Evolutionary conservation across 2,888 invertebrate species (phyloP).

Genomic region (Liopterus haemorrhoidalis): DNA sequence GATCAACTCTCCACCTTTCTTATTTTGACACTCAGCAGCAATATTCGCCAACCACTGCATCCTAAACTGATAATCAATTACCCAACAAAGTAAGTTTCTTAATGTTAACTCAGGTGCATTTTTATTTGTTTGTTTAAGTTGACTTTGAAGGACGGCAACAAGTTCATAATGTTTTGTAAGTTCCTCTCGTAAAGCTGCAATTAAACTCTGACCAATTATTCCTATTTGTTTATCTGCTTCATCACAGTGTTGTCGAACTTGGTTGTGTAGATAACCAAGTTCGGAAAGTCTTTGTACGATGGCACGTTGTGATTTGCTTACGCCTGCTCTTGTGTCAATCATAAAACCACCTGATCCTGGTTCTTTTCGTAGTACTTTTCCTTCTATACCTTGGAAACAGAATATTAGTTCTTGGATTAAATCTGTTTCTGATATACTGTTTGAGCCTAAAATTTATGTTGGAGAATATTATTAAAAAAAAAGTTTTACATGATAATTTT

Average conservation of each 20-base stretch:
- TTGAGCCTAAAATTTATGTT: slow-evolving; percentile 17
- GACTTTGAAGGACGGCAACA: slow-evolving; percentile 80
- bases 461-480: not conserved
- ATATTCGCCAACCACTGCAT: slow-evolving; percentile 80
- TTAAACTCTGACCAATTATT: slow-evolving; percentile 75
- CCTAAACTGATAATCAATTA: slow-evolving; percentile 71
- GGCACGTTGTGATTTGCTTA: slow-evolving; percentile 52
- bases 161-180: slow-evolving; percentile 83
- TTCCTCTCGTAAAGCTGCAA: slow-evolving; percentile 76
- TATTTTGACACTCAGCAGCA: slow-evolving; percentile 73
- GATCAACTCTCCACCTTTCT: slow-evolving; percentile 82
- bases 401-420: slow-evolving; percentile 74
- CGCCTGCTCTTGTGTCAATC: slow-evolving; percentile 52
- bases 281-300: slow-evolving; percentile 73
- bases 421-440: slow-evolving; percentile 46
- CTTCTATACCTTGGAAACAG: slow-evolving; percentile 83
- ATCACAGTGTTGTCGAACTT: slow-evolving; percentile 74
- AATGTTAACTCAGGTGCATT: slow-evolving; percentile 53
- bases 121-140: slow-evolving; percentile 44
- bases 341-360: slow-evolving; percentile 55
- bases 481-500: slow-evolving; percentile 17
- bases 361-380: slow-evolving; percentile 65
- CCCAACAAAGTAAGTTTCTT: slow-evolving; percentile 72
- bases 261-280: slow-evolving; percentile 73
- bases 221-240: slow-evolving; percentile 61